These are phyloP conservation scores for Panagrolaimus sp. DNA, from an alignment of 1,140 invertebrate species.

Conservation along the genomic window DNA sequence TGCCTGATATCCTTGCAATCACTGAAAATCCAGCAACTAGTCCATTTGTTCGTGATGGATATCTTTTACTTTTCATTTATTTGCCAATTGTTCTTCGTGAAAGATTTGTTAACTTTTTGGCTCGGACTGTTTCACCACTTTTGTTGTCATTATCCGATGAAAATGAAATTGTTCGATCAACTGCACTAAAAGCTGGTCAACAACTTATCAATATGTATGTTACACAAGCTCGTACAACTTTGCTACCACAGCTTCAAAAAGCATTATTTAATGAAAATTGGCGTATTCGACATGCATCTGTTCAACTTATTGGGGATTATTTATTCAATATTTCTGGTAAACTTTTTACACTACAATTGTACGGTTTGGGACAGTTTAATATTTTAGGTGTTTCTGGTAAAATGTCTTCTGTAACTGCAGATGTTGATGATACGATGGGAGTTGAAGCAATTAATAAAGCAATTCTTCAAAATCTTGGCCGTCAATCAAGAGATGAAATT, in stretches of 20 bases:
- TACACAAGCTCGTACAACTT: conserved; percentile 82
- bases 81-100: conserved; percentile 91
- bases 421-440: conserved; percentile 91
- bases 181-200: conserved; percentile 89
- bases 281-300: conserved; percentile 91
- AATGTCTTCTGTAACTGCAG: no score
- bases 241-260: conserved; percentile 82
- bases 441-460: conserved; percentile 83
- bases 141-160: conserved; percentile 85
- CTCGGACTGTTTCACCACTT: conserved; percentile 16
- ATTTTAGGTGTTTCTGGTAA: no score
- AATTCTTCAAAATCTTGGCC: conserved; percentile 59
- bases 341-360: conserved; percentile 96
- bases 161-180: conserved; percentile 95
- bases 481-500: conserved; percentile 81
- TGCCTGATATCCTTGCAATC: conserved; percentile 95
- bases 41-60: conserved; percentile 96
- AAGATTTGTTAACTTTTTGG: conserved; percentile 69
- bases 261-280: conserved; percentile 95
- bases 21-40: conserved; percentile 75
- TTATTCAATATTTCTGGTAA: conserved; percentile 87
- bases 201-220: conserved; percentile 92
- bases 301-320: conserved; percentile 90
- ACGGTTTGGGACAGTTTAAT: no score
- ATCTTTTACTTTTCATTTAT: conserved; percentile 99